A percentile compares a stretch with the other conserved stretches of the same genome.
Conservation (phyloP, 23 tunicate genomes). For the Ciona savignyi region DNA sequence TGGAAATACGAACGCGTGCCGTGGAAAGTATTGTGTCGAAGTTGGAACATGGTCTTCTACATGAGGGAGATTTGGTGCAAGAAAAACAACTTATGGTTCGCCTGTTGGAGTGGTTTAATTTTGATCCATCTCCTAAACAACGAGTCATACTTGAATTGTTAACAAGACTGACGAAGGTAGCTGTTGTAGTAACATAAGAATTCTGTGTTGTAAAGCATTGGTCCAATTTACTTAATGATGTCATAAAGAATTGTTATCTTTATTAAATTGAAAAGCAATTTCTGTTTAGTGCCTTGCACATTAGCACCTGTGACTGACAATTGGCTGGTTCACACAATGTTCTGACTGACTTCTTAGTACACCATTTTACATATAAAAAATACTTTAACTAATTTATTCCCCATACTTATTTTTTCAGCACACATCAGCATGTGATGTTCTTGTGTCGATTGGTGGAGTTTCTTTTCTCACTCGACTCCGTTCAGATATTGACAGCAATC, state of each 20-base stretch:
- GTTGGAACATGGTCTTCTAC: conserved; percentile 80
- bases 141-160: conserved; percentile 54
- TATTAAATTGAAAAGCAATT: too few relatives aligned
- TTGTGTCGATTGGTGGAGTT: conserved; percentile 77
- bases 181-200: background rate
- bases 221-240: too few relatives aligned
- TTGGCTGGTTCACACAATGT: too few relatives aligned
- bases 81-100: conserved; percentile 66
- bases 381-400: too few relatives aligned
- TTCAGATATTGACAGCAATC: conserved; percentile 28
- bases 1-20: conserved; percentile 70
- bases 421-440: conserved; percentile 68
- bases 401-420: conserved; percentile 24
- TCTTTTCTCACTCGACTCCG: conserved; percentile 61
- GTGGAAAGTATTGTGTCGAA: conserved; percentile 70
- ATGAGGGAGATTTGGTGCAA: conserved; percentile 82
- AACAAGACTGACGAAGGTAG: conserved; percentile 48
- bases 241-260: too few relatives aligned
- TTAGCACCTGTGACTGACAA: too few relatives aligned
- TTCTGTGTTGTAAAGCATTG: background rate
- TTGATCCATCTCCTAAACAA: conserved; percentile 57
- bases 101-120: conserved; percentile 89
- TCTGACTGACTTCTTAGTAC: too few relatives aligned
- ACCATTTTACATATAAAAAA: too few relatives aligned
- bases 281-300: too few relatives aligned